Evolutionary conservation across 1,140 invertebrate genomes (phyloP).

Genomic region (Meteorus sp.): DNA sequence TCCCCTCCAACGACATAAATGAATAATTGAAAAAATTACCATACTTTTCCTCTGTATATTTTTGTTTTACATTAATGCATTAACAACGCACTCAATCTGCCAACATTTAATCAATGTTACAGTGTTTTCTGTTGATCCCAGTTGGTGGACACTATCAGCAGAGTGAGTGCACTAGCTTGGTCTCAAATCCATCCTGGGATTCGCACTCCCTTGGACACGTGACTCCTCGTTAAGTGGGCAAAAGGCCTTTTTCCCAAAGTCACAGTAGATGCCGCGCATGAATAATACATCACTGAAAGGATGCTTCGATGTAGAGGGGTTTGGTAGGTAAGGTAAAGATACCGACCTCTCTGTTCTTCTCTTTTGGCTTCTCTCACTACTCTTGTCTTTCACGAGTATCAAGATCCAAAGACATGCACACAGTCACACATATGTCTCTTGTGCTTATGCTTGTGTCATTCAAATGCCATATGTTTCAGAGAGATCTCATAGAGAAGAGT

Average conservation of each 20-base stretch:
- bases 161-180: not conserved
- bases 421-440: not conserved
- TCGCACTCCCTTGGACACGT: constrained; percentile 27
- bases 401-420: too few relatives aligned
- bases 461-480: not conserved
- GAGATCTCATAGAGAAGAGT: not conserved
- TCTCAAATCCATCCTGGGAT: constrained; percentile 31
- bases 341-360: not conserved
- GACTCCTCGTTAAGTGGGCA: constrained; percentile 29
- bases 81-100: too few relatives aligned
- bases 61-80: not conserved
- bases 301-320: not conserved
- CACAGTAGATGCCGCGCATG: constrained; percentile 26
- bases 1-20: too few relatives aligned
- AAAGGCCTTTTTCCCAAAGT: constrained; percentile 27
- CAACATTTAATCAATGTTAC: too few relatives aligned
- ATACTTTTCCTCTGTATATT: too few relatives aligned
- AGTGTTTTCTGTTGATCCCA: too few relatives aligned
- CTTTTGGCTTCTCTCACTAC: not conserved
- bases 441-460: not conserved
- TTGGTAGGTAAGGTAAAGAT: constrained; percentile 1
- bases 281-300: constrained; percentile 30
- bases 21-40: too few relatives aligned
- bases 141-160: constrained; percentile 29
- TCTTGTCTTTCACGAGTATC: not conserved